Conservation (phyloP, 2,888 invertebrate genomes). For the Hylaea fasciaria region DNA sequence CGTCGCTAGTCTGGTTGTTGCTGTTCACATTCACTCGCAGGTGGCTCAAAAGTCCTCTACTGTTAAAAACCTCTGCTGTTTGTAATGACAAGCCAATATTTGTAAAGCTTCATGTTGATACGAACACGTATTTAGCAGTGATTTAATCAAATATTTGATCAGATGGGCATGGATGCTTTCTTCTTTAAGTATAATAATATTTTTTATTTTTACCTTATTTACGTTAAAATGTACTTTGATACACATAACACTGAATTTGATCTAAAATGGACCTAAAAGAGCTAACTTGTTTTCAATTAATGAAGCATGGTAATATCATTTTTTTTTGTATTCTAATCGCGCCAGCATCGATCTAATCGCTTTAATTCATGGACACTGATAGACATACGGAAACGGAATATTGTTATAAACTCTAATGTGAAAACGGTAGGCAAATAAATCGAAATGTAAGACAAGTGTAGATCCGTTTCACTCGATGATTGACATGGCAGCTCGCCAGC, state of each 20-base stretch:
- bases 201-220: neutral
- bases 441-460: constrained; percentile 51
- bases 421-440: constrained; percentile 49
- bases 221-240: too few relatives aligned
- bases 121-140: neutral
- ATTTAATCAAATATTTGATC: neutral
- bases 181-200: neutral
- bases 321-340: too few relatives aligned
- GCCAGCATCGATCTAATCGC: too few relatives aligned
- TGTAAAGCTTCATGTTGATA: neutral
- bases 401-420: constrained; percentile 5
- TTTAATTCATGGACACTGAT: neutral
- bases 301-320: too few relatives aligned
- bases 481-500: constrained; percentile 62
- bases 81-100: constrained; percentile 16
- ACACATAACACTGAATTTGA: too few relatives aligned
- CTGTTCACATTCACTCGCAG: constrained; percentile 3
- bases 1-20: neutral
- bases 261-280: too few relatives aligned
- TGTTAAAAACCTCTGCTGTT: too few relatives aligned
- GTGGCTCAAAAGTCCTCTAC: constrained; percentile 4
- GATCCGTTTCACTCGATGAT: constrained; percentile 66
- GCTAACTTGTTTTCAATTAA: too few relatives aligned
- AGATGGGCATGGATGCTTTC: neutral
- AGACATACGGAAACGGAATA: neutral